Percentiles rank a stretch among this genome's conserved stretches.
phyloP scores from a whole-genome alignment of 30 jellyfish, hydroid and myxozoan genomes.

The Sanderia malayensis region DNA sequence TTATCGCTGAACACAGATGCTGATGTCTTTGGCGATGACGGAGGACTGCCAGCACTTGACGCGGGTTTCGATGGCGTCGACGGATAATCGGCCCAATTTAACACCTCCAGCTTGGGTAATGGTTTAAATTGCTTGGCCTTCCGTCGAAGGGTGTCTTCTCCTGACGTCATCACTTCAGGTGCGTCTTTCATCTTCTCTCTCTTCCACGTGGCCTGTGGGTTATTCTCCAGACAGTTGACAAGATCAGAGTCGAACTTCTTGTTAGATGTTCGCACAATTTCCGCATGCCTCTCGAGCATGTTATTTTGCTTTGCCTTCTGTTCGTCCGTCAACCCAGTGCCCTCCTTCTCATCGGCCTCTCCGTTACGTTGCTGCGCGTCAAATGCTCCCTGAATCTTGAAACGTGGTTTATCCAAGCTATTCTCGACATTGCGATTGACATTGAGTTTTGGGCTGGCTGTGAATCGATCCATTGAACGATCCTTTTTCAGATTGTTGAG shows the following conservation, averaged over 20 bases:
- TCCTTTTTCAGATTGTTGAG: slow-evolving; percentile 46
- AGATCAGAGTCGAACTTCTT: slow-evolving; percentile 79
- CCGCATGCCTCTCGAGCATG: slow-evolving; percentile 83
- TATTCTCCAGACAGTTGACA: slow-evolving; percentile 77
- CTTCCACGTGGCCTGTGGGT: slow-evolving; percentile 94
- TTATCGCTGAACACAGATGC: slow-evolving; percentile 90
- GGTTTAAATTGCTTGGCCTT: slow-evolving; percentile 90
- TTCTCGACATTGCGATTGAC: slow-evolving; percentile 32
- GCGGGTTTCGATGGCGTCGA: slow-evolving; percentile 71
- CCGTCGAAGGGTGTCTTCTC: slow-evolving; percentile 91
- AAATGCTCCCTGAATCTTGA: slow-evolving; percentile 76
- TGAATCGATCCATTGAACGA: slow-evolving; percentile 35
- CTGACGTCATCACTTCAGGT: slow-evolving; percentile 61
- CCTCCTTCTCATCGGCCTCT: slow-evolving; percentile 47
- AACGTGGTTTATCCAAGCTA: slow-evolving; percentile 59
- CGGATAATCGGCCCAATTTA: slow-evolving; percentile 99
- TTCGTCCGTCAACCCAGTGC: too few species aligned
- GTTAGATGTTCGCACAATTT: slow-evolving; percentile 93
- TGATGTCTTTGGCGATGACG: slow-evolving; percentile 88
- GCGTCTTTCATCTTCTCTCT: slow-evolving; percentile 82
- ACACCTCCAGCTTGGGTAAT: slow-evolving; percentile 84
- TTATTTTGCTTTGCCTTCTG: slow-evolving; percentile 42
- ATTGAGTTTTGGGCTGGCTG: slow-evolving; percentile 52
- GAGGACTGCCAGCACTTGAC: slow-evolving; percentile 90
- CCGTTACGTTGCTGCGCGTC: slow-evolving; percentile 48